Evolutionary conservation across 2,113 vertebrate species (phyloP), one percentile per base, ranked within the genome.

Genomic region (Urocynchramus pylzowi): DNA sequence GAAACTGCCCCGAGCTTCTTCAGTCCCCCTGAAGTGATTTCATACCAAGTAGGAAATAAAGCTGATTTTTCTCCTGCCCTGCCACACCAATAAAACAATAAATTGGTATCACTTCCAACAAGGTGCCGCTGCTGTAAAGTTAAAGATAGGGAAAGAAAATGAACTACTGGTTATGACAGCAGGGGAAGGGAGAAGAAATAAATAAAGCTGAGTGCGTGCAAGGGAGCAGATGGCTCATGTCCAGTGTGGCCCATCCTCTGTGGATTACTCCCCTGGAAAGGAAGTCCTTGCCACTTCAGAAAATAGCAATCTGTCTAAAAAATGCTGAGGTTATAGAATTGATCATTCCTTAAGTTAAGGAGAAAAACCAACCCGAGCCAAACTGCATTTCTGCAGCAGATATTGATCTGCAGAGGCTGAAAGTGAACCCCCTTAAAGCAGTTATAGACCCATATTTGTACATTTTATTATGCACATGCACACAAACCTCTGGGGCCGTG

Each of bases 161-260:
- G 28, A 93, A 95, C 96, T 95, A 94, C 95, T 96, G 92, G 90
- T 96, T 94, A 83, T 92, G 92, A 52, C 78, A 81, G 84, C 54
- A 45, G 65, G 26, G 52, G 53, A 54, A 71, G 16, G 53, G 39
- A 23, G 27, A 53, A n/a, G 52, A 39, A 64, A 89, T 65, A 61
- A 75, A 42, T 73, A 83, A 71, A 54, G 60, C 80, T n/a, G 35
- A 73, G 60, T 23, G 60, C 9, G 7, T 44, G 47, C 74, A 44
- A 82, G 63, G 85, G 67, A 89, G 86, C 79, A 91, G 95, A 84
- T 92, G 90, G 82, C 82, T 93, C 53, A 37, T 84, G 50, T 76
- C 95, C 93, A 95, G 13, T 1, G 13, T 31, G 44, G 92, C 78
- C 82, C 94, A 83, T 95, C 84, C 50, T 87, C 95, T 41, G 42